A percentile compares a stretch with the other conserved stretches of the same genome.
Conservation (phyloP, 2,888 invertebrate species). For the Drosophila melanosoma region DNA sequence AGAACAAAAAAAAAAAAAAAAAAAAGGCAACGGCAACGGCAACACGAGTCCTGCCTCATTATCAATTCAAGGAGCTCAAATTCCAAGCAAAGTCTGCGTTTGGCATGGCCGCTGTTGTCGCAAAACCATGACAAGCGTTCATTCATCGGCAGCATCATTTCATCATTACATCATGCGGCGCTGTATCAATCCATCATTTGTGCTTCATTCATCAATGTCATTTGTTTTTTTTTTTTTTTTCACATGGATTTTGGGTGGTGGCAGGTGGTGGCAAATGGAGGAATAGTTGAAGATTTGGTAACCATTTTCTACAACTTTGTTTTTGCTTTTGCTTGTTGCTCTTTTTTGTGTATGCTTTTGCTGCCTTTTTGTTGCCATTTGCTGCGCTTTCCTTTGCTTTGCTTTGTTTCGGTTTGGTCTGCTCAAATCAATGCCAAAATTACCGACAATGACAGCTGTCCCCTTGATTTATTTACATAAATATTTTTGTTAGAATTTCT, state of each 20-base stretch:
- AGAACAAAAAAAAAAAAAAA: not conserved
- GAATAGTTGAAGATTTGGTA: not conserved
- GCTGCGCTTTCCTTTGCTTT: constrained; percentile 16
- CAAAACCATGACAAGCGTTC: constrained; percentile 59
- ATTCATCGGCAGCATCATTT: constrained; percentile 61
- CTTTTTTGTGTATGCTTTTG: constrained; percentile 14
- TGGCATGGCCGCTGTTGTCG: not conserved
- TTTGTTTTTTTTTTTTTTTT: constrained; percentile 64
- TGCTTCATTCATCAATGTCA: constrained; percentile 79
- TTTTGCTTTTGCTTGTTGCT: constrained; percentile 22
- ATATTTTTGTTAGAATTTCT: constrained; percentile 29
- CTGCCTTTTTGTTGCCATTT: constrained; percentile 13
- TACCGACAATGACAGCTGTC: constrained; percentile 19
- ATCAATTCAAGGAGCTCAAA: constrained; percentile 73
- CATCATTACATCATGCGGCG: constrained; percentile 39
- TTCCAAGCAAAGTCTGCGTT: not conserved
- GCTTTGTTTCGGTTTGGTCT: constrained; percentile 9
- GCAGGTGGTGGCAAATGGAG: accelerated
- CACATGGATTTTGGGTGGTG: constrained; percentile 28
- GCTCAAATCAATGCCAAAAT: constrained; percentile 36
- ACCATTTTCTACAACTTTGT: not conserved
- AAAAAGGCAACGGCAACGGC: not conserved
- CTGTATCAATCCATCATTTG: constrained; percentile 71
- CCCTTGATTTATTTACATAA: constrained; percentile 38
- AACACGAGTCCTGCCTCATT: constrained; percentile 55